Conservation (phyloP, 2,113 vertebrate species). For the Heterotilapia buettikoferi region DNA sequence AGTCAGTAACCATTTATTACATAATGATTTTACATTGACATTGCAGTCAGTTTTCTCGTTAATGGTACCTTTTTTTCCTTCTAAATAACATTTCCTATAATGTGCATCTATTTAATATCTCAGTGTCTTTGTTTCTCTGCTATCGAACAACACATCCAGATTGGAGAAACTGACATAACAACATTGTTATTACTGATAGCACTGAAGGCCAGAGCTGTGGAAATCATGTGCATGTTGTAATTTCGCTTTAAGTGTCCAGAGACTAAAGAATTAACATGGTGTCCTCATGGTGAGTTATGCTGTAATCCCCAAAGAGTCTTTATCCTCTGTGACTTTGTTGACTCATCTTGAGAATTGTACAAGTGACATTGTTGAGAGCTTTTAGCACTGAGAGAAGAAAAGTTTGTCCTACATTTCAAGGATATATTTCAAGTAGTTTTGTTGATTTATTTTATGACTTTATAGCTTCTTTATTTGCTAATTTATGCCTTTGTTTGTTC, state of each 20-base stretch:
- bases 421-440: not conserved
- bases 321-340: not conserved
- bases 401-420: not conserved
- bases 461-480: not conserved
- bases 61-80: not conserved
- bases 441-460: not conserved
- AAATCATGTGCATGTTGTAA: not conserved
- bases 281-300: not conserved
- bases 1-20: not conserved
- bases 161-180: not conserved
- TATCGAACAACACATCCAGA: not conserved
- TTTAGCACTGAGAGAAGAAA: not conserved
- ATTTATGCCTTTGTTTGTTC: not conserved
- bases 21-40: not conserved
- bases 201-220: not conserved
- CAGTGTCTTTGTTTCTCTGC: not conserved
- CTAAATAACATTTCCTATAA: not conserved
- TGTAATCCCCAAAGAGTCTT: not conserved
- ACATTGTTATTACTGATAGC: not conserved
- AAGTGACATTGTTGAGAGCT: not conserved
- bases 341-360: not conserved
- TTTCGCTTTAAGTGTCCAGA: not conserved
- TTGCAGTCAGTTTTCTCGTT: not conserved
- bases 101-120: not conserved
- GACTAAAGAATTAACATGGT: not conserved